phyloP scores from a whole-genome alignment of 2,113 vertebrate genomes.

The Dendropsophus ebraccatus region DNA sequence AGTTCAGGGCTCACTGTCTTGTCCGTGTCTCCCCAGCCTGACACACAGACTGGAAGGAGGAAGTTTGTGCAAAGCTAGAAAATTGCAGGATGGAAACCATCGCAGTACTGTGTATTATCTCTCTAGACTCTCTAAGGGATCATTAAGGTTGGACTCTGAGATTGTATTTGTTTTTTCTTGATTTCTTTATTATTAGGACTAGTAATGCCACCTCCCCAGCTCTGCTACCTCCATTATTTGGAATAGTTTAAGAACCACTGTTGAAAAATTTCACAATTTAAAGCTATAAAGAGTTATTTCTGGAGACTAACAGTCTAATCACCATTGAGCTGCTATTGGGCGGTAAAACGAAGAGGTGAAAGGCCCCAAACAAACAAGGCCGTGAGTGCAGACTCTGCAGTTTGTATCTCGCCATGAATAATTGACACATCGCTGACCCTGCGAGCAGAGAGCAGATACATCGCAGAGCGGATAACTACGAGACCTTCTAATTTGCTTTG shows the following conservation, averaged over 20 bases:
- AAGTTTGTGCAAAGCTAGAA: too few species aligned
- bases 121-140: too few species aligned
- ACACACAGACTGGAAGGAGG: too few species aligned
- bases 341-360: neutral
- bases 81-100: too few species aligned
- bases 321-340: neutral
- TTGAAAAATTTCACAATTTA: neutral
- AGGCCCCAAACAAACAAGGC: constrained; percentile 19
- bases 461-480: neutral
- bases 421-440: constrained; percentile 27
- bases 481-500: constrained; percentile 29
- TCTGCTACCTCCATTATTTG: neutral
- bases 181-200: too few species aligned
- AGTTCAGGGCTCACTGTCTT: too few species aligned
- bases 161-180: too few species aligned
- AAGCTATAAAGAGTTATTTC: neutral
- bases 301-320: neutral
- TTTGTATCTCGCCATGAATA: constrained; percentile 20
- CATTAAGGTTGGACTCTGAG: too few species aligned
- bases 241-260: neutral
- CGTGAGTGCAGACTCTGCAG: constrained; percentile 6
- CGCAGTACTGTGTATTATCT: too few species aligned
- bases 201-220: neutral
- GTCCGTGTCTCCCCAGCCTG: too few species aligned
- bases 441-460: neutral